Conservation (phyloP, 2,113 vertebrate species). For the Albula goreensis region DNA sequence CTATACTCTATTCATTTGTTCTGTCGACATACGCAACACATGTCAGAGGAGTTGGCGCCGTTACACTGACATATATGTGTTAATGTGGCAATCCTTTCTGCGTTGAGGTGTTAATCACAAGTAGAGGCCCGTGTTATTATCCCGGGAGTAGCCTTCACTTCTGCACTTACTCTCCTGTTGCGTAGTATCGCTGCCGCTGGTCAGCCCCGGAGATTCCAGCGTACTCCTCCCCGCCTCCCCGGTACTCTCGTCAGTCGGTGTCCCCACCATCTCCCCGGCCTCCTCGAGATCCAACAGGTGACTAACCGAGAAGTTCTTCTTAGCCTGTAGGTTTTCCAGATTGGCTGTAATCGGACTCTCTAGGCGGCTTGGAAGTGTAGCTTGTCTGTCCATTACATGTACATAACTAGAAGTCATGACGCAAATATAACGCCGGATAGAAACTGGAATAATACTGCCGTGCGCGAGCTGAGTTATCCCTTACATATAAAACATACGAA, state of each 20-base stretch:
- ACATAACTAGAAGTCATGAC: constrained; percentile 83
- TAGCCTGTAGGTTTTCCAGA: constrained; percentile 82
- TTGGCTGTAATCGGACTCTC: constrained; percentile 72
- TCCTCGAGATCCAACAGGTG: constrained; percentile 89
- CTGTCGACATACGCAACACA: background rate
- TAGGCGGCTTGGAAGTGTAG: constrained; percentile 71
- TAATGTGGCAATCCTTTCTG: constrained; percentile 32
- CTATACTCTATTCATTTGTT: background rate
- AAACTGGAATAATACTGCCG: constrained; percentile 14
- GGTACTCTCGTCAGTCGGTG: constrained; percentile 74
- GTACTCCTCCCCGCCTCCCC: constrained; percentile 78
- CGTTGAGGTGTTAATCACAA: constrained; percentile 30
- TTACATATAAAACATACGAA: constrained; percentile 12
- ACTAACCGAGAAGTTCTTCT: constrained; percentile 89
- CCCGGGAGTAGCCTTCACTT: constrained; percentile 11
- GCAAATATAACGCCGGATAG: constrained; percentile 31
- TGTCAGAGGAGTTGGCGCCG: constrained; percentile 18
- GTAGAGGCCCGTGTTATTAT: constrained; percentile 1
- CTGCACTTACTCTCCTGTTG: constrained; percentile 83
- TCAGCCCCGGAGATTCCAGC: constrained; percentile 82
- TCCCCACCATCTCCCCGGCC: constrained; percentile 81
- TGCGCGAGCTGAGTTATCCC: constrained; percentile 10
- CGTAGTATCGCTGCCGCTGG: constrained; percentile 85
- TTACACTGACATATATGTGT: constrained; percentile 26
- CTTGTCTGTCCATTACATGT: constrained; percentile 81